phyloP scores from a whole-genome alignment of 2,113 vertebrate species.

The Calyptommatus sinebrachiatus region DNA sequence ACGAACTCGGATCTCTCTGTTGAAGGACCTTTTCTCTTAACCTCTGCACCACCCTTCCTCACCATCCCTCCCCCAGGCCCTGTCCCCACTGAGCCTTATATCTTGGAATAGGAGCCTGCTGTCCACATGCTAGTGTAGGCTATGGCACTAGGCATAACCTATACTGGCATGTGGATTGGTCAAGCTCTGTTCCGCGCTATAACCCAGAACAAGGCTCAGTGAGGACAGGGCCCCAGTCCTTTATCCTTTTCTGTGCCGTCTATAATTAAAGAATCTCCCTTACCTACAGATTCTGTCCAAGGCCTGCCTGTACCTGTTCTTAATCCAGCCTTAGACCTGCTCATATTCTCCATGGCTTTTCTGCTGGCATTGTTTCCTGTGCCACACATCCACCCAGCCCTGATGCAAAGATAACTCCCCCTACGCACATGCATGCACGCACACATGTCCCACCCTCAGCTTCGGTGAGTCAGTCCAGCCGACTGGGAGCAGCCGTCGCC shows the following conservation, averaged over 20 bases:
- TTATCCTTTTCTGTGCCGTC: background rate
- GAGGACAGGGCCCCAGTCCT: too few species aligned
- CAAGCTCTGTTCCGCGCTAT: too few species aligned
- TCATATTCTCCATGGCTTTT: constrained; percentile 65
- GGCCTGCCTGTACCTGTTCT: constrained; percentile 72
- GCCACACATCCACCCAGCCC: constrained; percentile 70
- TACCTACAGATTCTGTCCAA: constrained; percentile 15
- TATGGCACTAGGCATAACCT: too few species aligned
- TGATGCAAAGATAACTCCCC: constrained; percentile 67
- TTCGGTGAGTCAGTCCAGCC: constrained; percentile 65
- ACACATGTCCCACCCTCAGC: constrained; percentile 53
- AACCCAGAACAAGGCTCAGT: too few species aligned
- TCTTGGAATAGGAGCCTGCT: too few species aligned
- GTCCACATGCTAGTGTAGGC: too few species aligned
- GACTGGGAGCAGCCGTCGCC: constrained; percentile 43
- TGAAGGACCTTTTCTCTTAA: too few species aligned
- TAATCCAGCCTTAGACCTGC: constrained; percentile 54
- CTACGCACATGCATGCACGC: background rate
- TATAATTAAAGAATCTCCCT: constrained; percentile 10
- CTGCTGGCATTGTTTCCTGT: constrained; percentile 67
- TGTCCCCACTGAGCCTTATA: too few species aligned
- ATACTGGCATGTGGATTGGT: too few species aligned
- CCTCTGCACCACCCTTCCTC: too few species aligned
- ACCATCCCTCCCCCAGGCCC: too few species aligned
- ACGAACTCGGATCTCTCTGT: too few species aligned